Conservation (phyloP, 2,888 invertebrate species). For the Yponomeuta plumbellus region DNA sequence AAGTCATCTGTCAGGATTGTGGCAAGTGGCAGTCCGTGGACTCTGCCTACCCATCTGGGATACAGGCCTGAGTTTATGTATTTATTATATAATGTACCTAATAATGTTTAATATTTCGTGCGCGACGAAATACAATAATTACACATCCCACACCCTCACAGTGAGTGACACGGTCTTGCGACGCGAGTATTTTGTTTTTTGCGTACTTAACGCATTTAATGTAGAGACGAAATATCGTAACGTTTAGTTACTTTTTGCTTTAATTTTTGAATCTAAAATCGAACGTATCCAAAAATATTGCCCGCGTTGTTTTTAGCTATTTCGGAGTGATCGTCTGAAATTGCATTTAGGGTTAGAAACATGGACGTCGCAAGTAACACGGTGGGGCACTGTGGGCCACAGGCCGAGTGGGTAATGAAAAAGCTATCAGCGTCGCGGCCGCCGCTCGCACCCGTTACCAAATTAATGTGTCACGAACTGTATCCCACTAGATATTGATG, state of each 20-base stretch:
- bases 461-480: slow-evolving; percentile 56
- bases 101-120: too few species aligned
- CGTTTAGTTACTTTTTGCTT: not conserved
- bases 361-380: slow-evolving; percentile 8
- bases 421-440: slow-evolving; percentile 36
- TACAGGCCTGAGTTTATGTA: too few species aligned
- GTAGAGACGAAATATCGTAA: not conserved
- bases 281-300: not conserved
- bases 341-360: not conserved
- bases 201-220: not conserved
- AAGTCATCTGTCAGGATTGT: too few species aligned
- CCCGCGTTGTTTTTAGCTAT: not conserved
- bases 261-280: not conserved
- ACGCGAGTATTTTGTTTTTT: too few species aligned
- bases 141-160: too few species aligned
- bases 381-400: slow-evolving; percentile 20
- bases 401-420: slow-evolving; percentile 35
- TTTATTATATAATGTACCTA: too few species aligned
- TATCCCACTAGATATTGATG: slow-evolving; percentile 45
- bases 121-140: too few species aligned
- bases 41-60: too few species aligned
- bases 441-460: slow-evolving; percentile 39
- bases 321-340: not conserved
- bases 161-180: too few species aligned
- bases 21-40: too few species aligned